Evolutionary conservation across 2,888 invertebrate species (phyloP).

Genomic region (Chymomyza caudatula): DNA sequence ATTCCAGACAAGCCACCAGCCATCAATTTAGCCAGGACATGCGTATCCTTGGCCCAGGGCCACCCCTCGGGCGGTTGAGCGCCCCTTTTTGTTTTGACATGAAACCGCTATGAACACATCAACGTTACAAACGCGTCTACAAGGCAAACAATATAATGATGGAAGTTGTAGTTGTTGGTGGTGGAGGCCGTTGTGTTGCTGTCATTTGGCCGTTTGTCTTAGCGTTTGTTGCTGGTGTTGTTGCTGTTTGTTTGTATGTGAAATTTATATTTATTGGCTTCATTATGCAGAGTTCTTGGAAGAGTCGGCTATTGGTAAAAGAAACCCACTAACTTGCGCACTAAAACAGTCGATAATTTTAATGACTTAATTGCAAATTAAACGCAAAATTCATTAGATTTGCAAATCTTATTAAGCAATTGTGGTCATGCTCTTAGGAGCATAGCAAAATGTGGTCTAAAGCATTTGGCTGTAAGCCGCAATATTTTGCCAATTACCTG

Average conservation of each 20-base stretch:
- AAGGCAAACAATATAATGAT: slow-evolving; percentile 72
- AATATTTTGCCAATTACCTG: background rate
- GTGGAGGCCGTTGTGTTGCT: slow-evolving; percentile 12
- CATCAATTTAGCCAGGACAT: background rate
- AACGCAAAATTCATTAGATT: slow-evolving; percentile 42
- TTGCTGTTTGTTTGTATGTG: slow-evolving; percentile 47
- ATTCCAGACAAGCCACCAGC: background rate
- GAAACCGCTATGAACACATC: slow-evolving; percentile 77
- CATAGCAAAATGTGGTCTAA: background rate
- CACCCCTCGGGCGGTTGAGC: slow-evolving; percentile 21
- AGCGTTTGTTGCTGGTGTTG: slow-evolving; percentile 12
- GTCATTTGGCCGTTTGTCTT: slow-evolving; percentile 34
- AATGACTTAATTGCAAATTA: slow-evolving; percentile 50
- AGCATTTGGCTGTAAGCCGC: no score
- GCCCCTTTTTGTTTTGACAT: slow-evolving; percentile 76
- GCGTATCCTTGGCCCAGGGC: slow-evolving; percentile 15
- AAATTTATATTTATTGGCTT: slow-evolving; percentile 74
- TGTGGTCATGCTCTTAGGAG: background rate
- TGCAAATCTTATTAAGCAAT: no score
- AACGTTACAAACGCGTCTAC: slow-evolving; percentile 69
- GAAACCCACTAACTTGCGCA: slow-evolving; percentile 18
- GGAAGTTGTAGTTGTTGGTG: slow-evolving; percentile 15
- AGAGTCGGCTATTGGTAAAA: slow-evolving; percentile 1
- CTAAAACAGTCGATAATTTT: slow-evolving; percentile 27
- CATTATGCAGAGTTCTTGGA: slow-evolving; percentile 45